phyloP scores from a whole-genome alignment of 2,113 vertebrate genomes.

The Lophochroa leadbeateri region DNA sequence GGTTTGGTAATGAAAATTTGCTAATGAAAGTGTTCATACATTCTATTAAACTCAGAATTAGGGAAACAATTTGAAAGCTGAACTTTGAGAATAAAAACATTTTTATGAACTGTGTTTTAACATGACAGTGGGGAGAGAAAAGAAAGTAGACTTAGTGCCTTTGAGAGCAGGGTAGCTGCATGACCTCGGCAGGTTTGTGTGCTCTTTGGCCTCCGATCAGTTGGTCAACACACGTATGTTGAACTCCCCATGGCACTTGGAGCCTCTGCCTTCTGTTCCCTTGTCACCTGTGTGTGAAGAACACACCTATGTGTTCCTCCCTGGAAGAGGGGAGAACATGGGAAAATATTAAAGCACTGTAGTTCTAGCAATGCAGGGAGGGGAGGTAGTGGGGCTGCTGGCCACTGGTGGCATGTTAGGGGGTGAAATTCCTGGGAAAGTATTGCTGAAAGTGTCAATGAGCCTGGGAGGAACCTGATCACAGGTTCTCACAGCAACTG shows the following conservation, averaged over 20 bases:
- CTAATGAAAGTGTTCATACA: not conserved
- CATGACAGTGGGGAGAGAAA: not conserved
- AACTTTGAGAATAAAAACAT: not conserved
- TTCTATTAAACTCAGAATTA: not conserved
- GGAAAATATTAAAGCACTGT: not conserved
- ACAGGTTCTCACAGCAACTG: not conserved
- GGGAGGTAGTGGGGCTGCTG: not conserved
- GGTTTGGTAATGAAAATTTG: not conserved
- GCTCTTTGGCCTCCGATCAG: not conserved
- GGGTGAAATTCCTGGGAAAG: not conserved
- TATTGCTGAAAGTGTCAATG: not conserved
- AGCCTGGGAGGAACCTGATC: not conserved
- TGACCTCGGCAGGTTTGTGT: not conserved
- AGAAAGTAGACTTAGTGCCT: not conserved
- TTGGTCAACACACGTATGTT: fast-evolving
- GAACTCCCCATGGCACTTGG: not conserved
- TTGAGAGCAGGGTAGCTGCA: not conserved
- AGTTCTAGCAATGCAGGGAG: not conserved
- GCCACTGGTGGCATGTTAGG: fast-evolving
- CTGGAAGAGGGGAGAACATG: not conserved
- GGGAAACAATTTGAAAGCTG: not conserved
- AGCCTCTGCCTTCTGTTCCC: not conserved
- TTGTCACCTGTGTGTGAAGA: not conserved
- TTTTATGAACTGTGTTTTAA: not conserved
- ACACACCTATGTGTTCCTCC: not conserved